Evolutionary conservation across 2,888 invertebrate species (phyloP).

Genomic region (Drosophila imparisetae): DNA sequence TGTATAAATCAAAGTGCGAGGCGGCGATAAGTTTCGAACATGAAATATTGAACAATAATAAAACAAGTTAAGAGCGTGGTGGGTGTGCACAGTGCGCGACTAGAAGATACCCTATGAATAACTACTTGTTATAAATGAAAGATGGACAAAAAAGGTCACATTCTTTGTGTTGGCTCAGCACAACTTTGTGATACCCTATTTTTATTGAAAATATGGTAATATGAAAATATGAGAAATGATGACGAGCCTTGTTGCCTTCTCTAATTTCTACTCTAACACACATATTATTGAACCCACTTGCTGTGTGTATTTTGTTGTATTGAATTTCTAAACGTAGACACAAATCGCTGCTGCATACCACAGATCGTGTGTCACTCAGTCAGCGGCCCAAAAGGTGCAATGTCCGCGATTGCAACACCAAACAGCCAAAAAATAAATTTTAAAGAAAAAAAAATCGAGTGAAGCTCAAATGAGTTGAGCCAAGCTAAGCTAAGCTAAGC

Average conservation of each 20-base stretch:
- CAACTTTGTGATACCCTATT: not conserved
- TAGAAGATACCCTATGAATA: not conserved
- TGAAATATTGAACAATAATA: slow-evolving; percentile 32
- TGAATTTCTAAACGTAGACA: slow-evolving; percentile 79
- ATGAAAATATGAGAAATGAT: slow-evolving; percentile 34
- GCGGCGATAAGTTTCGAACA: slow-evolving; percentile 66
- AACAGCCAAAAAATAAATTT: slow-evolving; percentile 25
- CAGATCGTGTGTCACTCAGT: slow-evolving; percentile 73
- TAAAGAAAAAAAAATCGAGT: slow-evolving; percentile 3
- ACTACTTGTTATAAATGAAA: not conserved
- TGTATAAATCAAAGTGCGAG: slow-evolving; percentile 67
- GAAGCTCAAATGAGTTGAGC: slow-evolving; percentile 16
- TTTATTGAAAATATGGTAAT: not conserved
- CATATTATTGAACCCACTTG: slow-evolving; percentile 53
- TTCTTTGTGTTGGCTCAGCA: not conserved
- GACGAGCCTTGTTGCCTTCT: slow-evolving; percentile 50
- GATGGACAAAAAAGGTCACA: not conserved
- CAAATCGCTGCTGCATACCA: slow-evolving; percentile 77
- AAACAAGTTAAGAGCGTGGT: not conserved
- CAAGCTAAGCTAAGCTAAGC: slow-evolving; percentile 1
- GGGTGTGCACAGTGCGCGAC: not conserved
- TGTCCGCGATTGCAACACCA: slow-evolving; percentile 78
- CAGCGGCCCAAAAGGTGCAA: slow-evolving; percentile 68
- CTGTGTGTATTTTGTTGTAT: slow-evolving; percentile 38
- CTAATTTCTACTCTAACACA: slow-evolving; percentile 51